phyloP scores from a whole-genome alignment of 2,888 invertebrate genomes.

The Mesochorus sp. region DNA sequence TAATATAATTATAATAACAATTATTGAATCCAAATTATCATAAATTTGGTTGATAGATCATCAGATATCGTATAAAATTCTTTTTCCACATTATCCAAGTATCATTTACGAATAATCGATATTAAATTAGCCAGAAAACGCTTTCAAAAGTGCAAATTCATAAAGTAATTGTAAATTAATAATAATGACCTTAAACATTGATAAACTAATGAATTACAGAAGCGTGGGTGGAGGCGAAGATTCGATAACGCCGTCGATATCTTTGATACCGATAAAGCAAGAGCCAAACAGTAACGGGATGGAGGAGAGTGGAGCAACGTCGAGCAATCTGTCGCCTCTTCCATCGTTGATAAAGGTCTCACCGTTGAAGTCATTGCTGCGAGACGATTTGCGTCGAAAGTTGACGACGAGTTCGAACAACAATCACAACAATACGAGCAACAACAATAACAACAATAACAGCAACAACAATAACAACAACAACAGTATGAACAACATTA shows the following conservation, averaged over 20 bases:
- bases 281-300: constrained; percentile 83
- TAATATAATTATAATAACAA: no score
- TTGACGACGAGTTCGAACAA: constrained; percentile 84
- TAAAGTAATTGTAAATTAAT: no score
- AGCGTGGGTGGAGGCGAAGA: constrained; percentile 82
- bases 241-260: constrained; percentile 92
- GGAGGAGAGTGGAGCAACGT: constrained; percentile 84
- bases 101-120: no score
- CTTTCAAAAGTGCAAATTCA: no score
- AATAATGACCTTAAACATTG: no score
- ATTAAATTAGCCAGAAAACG: no score
- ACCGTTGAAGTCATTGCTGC: constrained; percentile 91
- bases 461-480: constrained; percentile 60
- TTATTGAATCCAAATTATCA: no score
- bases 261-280: constrained; percentile 91
- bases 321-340: constrained; percentile 85
- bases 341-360: constrained; percentile 92
- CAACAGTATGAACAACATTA: constrained; percentile 59
- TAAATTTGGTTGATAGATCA: no score
- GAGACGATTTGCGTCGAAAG: constrained; percentile 92
- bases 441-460: constrained; percentile 64
- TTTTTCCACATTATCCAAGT: no score
- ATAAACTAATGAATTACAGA: constrained; percentile 70
- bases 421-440: constrained; percentile 69
- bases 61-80: no score